Conservation (phyloP, 2,113 vertebrate species). For the Solea solea region DNA sequence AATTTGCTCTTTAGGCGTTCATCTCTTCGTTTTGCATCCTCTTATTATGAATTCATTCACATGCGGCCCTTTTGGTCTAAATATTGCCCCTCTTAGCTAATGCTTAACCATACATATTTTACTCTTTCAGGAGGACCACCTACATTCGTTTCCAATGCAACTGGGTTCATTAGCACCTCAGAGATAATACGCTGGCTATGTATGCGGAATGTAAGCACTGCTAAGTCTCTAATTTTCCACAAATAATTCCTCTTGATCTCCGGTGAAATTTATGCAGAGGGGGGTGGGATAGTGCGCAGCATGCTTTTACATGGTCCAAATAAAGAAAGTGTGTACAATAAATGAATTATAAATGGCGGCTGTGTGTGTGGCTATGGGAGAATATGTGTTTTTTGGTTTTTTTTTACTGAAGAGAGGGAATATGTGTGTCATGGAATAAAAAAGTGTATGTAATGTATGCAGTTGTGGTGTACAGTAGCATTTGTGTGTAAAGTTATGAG, state of each 20-base stretch:
- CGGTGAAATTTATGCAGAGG: constrained; percentile 74
- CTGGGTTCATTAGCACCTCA: constrained; percentile 79
- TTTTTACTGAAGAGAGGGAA: constrained; percentile 17
- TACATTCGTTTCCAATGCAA: constrained; percentile 75
- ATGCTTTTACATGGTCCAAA: constrained; percentile 72
- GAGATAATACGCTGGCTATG: constrained; percentile 74
- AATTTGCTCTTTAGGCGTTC: constrained; percentile 83
- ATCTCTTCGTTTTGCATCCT: constrained; percentile 76
- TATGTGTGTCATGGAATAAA: neutral
- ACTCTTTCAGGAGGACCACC: constrained; percentile 79
- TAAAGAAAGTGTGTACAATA: constrained; percentile 74
- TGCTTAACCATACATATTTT: constrained; percentile 77
- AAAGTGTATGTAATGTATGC: neutral
- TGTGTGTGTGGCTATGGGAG: constrained; percentile 35
- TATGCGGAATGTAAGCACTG: constrained; percentile 79
- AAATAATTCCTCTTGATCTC: constrained; percentile 84
- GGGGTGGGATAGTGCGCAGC: constrained; percentile 45
- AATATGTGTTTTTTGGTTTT: constrained; percentile 32
- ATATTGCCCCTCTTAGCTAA: constrained; percentile 79
- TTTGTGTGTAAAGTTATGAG: neutral
- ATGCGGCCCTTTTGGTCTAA: constrained; percentile 74
- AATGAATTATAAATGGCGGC: constrained; percentile 77
- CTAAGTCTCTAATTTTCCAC: constrained; percentile 81
- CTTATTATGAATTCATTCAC: constrained; percentile 80
- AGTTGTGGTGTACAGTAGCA: neutral